Conservation (phyloP, 2,888 invertebrate genomes). For the Lasioglossum oenotherae region DNA sequence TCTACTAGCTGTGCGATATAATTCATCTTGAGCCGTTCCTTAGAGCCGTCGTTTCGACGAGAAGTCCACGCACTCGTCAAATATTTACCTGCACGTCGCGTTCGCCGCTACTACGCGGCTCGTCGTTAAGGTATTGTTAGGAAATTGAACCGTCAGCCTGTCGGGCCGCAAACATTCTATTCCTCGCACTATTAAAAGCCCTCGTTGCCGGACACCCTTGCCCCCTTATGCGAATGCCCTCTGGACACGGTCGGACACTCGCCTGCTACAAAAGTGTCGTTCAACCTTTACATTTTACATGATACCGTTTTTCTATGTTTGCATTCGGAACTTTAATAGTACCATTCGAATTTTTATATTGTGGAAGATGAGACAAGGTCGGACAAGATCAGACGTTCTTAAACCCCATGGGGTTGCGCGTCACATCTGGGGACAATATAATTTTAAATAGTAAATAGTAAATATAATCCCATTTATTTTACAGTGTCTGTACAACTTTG, state of each 20-base stretch:
- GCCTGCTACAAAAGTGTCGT: not conserved
- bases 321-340: not conserved
- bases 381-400: not conserved
- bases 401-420: no score
- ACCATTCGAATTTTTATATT: not conserved
- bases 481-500: no score
- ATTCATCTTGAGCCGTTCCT: not conserved
- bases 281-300: not conserved
- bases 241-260: not conserved
- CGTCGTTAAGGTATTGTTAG: constrained; percentile 47
- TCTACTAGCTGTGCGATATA: not conserved
- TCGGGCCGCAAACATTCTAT: constrained; percentile 44
- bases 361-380: not conserved
- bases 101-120: constrained; percentile 28
- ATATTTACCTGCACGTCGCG: constrained; percentile 43
- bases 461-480: no score
- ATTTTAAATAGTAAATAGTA: no score
- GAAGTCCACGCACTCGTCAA: constrained; percentile 6
- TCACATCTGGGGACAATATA: no score
- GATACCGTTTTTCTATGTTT: not conserved
- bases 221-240: not conserved
- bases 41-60: constrained; percentile 1
- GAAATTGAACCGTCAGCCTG: constrained; percentile 48
- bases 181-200: constrained; percentile 55
- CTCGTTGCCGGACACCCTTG: constrained; percentile 49